These are phyloP conservation scores for Drosophila jambulina DNA, from an alignment of 1,140 invertebrate species.

Conservation along the genomic window DNA sequence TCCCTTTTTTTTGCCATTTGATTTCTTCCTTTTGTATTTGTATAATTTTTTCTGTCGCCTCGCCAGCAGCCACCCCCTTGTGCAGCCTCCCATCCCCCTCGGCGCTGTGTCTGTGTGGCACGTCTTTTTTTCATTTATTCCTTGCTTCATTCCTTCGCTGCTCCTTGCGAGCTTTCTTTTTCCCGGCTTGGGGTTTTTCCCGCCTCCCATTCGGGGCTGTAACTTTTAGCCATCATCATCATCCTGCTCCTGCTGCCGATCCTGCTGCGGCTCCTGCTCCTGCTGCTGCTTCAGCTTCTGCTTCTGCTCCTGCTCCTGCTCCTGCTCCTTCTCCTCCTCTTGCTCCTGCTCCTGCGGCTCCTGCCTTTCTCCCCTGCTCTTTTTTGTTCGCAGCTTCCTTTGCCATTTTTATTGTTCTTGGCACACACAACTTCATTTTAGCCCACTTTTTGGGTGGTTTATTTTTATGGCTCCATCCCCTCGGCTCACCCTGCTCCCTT, in stretches of 20 bases:
- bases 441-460: conserved; percentile 81
- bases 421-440: conserved; percentile 80
- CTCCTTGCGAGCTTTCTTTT: conserved; percentile 42
- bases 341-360: conserved; percentile 3
- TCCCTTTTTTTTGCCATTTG: conserved; percentile 67
- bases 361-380: not conserved
- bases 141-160: conserved; percentile 46
- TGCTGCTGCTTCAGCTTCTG: too few species aligned
- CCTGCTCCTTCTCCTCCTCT: conserved; percentile 2
- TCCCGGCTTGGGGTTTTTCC: conserved; percentile 2
- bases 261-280: too few species aligned
- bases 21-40: conserved; percentile 81
- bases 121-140: conserved; percentile 69
- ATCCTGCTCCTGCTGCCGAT: conserved; percentile 14
- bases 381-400: conserved; percentile 35
- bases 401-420: conserved; percentile 81
- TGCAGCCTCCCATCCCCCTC: not conserved
- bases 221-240: conserved; percentile 72
- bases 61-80: conserved; percentile 21
- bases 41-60: conserved; percentile 82
- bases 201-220: conserved; percentile 45
- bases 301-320: conserved; percentile 3
- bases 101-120: conserved; percentile 41
- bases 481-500: not conserved
- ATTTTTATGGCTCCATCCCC: conserved; percentile 76